Evolutionary conservation across 2,797 vertebrate genomes (phyloP).

Genomic region (Cheirogaleus major): DNA sequence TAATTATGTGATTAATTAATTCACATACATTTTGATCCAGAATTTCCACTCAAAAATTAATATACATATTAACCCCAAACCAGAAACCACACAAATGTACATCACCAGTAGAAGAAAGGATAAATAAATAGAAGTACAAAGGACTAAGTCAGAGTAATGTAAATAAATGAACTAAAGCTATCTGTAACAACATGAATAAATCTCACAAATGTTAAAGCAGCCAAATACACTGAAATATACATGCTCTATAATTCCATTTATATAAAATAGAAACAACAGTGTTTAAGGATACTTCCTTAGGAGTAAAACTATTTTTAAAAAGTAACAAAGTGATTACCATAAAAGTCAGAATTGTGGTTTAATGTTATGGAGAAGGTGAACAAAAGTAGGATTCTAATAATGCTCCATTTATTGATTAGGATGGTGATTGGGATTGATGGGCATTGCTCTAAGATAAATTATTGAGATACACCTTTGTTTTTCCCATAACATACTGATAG

Average conservation of each 20-base stretch:
- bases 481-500: not conserved
- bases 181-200: constrained; percentile 10
- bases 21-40: not conserved
- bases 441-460: not conserved
- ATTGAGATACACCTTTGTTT: not conserved
- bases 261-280: not conserved
- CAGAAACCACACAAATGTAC: not conserved
- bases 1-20: not conserved
- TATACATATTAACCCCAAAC: not conserved
- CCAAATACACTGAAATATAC: not conserved
- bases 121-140: not conserved
- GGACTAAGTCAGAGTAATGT: not conserved
- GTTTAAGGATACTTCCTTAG: not conserved
- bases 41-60: constrained; percentile 45
- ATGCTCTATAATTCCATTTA: not conserved
- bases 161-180: constrained; percentile 8
- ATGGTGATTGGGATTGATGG: no score
- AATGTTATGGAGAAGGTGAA: not conserved
- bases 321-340: not conserved
- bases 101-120: not conserved
- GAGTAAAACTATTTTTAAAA: constrained; percentile 16
- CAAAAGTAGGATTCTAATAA: not conserved
- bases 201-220: constrained; percentile 7
- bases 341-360: not conserved
- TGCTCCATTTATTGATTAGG: not conserved